Conservation (phyloP, 53 echinoderm and acorn worm species). For the Actinopyga echinites region DNA sequence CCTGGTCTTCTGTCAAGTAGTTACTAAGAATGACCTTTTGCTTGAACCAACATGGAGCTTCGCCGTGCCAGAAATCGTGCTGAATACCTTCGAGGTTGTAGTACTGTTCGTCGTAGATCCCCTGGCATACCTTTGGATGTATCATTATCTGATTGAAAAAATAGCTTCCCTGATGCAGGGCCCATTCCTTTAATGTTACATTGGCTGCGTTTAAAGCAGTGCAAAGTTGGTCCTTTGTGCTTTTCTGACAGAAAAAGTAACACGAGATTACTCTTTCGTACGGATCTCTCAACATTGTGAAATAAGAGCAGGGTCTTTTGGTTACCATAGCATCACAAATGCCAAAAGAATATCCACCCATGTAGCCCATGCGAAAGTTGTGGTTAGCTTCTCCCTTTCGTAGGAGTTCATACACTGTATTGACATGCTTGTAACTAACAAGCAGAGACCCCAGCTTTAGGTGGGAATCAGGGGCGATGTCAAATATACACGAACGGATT, state of each 20-base stretch:
- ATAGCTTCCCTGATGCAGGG: slow-evolving; percentile 90
- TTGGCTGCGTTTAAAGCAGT: slow-evolving; percentile 63
- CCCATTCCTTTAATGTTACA: slow-evolving; percentile 86
- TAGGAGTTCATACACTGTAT: slow-evolving; percentile 37
- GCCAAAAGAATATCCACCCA: slow-evolving; percentile 94
- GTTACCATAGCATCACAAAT: slow-evolving; percentile 72
- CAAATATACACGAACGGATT: slow-evolving; percentile 65
- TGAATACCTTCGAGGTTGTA: slow-evolving; percentile 66
- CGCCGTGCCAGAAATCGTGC: slow-evolving; percentile 56
- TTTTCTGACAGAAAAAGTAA: slow-evolving; percentile 78
- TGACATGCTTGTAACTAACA: slow-evolving; percentile 53
- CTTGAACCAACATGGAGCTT: slow-evolving; percentile 90
- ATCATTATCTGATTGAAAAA: slow-evolving; percentile 84
- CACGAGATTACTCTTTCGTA: slow-evolving; percentile 85
- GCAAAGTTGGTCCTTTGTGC: slow-evolving; percentile 82
- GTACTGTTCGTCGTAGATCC: slow-evolving; percentile 51
- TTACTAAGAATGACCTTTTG: slow-evolving; percentile 80
- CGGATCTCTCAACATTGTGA: slow-evolving; percentile 88
- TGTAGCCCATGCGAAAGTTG: slow-evolving; percentile 57
- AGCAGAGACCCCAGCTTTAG: slow-evolving; percentile 54
- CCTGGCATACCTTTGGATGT: slow-evolving; percentile 78
- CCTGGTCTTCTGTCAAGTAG: slow-evolving; percentile 52
- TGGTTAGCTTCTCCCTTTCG: slow-evolving; percentile 47
- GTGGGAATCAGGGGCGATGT: slow-evolving; percentile 24
- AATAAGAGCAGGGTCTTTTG: slow-evolving; percentile 78